These are phyloP conservation scores for Achroia grisella DNA, from an alignment of 1,140 invertebrate genomes.

Conservation along the genomic window DNA sequence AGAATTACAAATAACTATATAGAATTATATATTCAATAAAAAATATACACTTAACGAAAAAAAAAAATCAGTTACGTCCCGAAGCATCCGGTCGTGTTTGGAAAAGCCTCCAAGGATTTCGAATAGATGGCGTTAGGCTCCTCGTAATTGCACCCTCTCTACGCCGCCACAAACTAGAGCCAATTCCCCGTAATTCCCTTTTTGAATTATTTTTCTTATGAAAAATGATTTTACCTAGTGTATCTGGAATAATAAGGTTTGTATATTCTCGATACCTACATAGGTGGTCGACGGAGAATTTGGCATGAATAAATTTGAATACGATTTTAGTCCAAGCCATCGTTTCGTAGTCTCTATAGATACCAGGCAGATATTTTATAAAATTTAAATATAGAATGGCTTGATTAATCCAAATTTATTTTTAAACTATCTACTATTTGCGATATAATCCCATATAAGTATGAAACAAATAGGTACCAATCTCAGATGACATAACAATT, in stretches of 20 bases:
- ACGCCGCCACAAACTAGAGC: conserved; percentile 15
- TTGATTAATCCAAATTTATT: too few relatives aligned
- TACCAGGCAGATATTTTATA: too few relatives aligned
- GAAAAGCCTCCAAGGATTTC: conserved; percentile 67
- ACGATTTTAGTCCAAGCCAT: conserved; percentile 27
- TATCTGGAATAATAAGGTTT: conserved; percentile 5
- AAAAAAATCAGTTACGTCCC: conserved; percentile 34
- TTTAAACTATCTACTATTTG: too few relatives aligned
- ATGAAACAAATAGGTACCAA: too few relatives aligned
- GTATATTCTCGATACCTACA: neutral
- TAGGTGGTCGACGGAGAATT: conserved; percentile 20
- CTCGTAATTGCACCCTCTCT: conserved; percentile 37
- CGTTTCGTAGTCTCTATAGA: too few relatives aligned
- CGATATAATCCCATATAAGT: too few relatives aligned
- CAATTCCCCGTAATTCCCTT: conserved; percentile 9
- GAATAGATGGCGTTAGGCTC: conserved; percentile 68
- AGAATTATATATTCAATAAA: too few relatives aligned
- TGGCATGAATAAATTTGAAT: conserved; percentile 62
- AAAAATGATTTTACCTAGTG: neutral
- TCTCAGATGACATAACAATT: too few relatives aligned
- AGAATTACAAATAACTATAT: too few relatives aligned
- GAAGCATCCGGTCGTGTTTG: conserved; percentile 53
- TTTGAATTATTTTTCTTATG: conserved; percentile 3
- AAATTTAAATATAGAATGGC: too few relatives aligned
- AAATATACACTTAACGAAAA: neutral